Percentiles rank a stretch among this genome's conserved stretches.
Evolutionary conservation across 2,888 invertebrate species (phyloP).

Genomic region (Folsomia candida): DNA sequence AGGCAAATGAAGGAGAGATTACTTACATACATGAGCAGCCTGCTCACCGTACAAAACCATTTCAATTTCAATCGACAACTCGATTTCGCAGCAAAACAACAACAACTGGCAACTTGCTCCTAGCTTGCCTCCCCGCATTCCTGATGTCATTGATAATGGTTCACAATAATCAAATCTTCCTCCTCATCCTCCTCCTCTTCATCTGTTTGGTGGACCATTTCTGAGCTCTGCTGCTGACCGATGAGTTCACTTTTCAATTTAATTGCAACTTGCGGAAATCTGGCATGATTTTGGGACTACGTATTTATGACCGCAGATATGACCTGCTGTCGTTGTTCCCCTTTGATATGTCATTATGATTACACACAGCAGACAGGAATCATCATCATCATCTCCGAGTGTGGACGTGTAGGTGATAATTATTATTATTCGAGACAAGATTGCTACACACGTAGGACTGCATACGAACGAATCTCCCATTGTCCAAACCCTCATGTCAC

Average conservation of each 20-base stretch:
- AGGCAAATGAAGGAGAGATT: conserved; percentile 17
- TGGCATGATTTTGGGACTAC: too few relatives aligned
- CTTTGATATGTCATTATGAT: too few relatives aligned
- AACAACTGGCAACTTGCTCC: neutral
- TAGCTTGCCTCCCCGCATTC: conserved; percentile 7
- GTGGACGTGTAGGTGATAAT: neutral
- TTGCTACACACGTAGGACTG: neutral
- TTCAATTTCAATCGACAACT: conserved; percentile 18
- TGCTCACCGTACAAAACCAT: conserved; percentile 16
- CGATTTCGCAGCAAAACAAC: conserved; percentile 3
- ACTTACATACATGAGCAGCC: neutral
- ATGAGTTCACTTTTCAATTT: conserved; percentile 5
- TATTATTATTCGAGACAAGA: neutral
- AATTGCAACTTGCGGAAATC: conserved; percentile 4
- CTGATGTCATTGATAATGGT: conserved; percentile 19
- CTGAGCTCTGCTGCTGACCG: neutral
- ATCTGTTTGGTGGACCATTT: neutral
- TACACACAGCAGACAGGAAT: too few relatives aligned
- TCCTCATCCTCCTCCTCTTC: neutral
- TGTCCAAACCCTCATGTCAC: neutral
- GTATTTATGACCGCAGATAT: neutral
- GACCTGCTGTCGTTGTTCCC: neutral
- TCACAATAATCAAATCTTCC: neutral
- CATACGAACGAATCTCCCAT: neutral
- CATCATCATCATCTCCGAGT: too few relatives aligned